These are phyloP conservation scores for Lamprotornis superbus DNA, from an alignment of 2,113 vertebrate species.

Conservation along the genomic window DNA sequence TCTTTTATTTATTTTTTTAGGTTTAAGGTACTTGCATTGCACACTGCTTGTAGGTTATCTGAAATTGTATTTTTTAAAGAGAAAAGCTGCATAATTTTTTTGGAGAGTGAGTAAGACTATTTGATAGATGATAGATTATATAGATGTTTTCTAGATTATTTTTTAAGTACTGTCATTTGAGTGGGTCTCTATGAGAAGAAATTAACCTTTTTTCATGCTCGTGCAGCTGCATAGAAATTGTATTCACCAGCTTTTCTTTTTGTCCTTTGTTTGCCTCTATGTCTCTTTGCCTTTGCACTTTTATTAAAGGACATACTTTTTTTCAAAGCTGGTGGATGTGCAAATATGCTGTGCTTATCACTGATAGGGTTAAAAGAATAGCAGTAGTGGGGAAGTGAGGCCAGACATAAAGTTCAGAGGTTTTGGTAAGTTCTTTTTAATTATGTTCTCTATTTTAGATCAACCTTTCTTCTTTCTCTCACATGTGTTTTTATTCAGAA, in stretches of 20 bases:
- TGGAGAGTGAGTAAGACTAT: not conserved
- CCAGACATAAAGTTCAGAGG: not conserved
- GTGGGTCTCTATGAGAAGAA: not conserved
- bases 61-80: not conserved
- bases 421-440: not conserved
- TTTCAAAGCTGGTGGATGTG: not conserved
- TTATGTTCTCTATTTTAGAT: not conserved
- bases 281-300: not conserved
- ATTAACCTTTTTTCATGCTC: not conserved
- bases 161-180: not conserved
- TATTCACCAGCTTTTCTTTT: not conserved
- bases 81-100: not conserved
- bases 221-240: not conserved
- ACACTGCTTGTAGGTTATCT: not conserved
- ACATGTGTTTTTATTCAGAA: not conserved
- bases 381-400: not conserved
- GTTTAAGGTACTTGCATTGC: not conserved
- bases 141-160: not conserved
- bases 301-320: not conserved
- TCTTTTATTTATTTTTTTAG: not conserved
- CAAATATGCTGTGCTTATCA: not conserved
- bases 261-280: not conserved
- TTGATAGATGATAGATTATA: not conserved
- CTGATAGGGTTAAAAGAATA: not conserved
- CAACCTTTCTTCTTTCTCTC: not conserved